Conservation (phyloP, 2,113 vertebrate species). For the Plecotus auritus region DNA sequence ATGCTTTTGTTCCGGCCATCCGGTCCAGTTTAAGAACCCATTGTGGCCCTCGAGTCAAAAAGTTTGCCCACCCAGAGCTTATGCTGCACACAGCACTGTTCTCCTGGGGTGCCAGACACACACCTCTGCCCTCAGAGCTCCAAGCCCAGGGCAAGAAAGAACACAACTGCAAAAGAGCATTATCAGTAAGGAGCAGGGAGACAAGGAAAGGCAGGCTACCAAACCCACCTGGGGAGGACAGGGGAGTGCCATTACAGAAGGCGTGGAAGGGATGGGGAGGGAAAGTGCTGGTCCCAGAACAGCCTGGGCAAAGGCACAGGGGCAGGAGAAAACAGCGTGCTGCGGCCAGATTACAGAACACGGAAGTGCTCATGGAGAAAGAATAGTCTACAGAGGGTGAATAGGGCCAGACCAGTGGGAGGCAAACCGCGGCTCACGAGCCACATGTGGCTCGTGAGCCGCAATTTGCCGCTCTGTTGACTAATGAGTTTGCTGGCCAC, state of each 20-base stretch:
- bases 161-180: background rate
- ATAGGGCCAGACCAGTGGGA: background rate
- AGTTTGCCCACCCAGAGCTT: too few species aligned
- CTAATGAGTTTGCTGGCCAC: too few species aligned
- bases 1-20: too few species aligned
- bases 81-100: fast-evolving
- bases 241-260: fast-evolving
- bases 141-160: background rate
- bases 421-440: too few species aligned
- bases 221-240: background rate
- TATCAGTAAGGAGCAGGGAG: background rate
- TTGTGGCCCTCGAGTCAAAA: too few species aligned
- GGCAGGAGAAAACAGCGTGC: background rate
- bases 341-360: background rate
- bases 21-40: too few species aligned
- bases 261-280: background rate
- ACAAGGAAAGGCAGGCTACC: background rate
- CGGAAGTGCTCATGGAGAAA: background rate
- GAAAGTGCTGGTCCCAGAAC: background rate
- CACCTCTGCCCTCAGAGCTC: background rate
- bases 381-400: background rate
- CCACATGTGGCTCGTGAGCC: too few species aligned
- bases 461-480: too few species aligned
- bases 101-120: fast-evolving
- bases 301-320: background rate